Base-by-base conservation (phyloP, 2,888 invertebrate genomes). In the Cremastobaeus sp. region DNA sequence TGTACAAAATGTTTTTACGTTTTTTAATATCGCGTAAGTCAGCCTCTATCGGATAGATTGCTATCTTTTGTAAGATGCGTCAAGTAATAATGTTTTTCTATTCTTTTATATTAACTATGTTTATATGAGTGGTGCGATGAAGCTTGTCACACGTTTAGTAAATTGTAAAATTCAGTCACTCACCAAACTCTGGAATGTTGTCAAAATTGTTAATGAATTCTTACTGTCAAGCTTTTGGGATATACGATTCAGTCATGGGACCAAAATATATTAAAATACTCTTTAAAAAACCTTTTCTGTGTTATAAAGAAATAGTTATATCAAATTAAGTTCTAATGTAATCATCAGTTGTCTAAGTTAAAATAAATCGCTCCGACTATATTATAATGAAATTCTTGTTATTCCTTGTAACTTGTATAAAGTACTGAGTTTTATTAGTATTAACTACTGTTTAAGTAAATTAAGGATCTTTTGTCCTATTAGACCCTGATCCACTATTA, bases 341-440 rank as follows among this genome's bases (percentile, higher is more conserved):
- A 79, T 80, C 78, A 82, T 80, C 73, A 76, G 72, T 76, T 76
- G 68, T 70, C 59, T 74, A 77, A 74, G 74, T 73, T 76, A 76
- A 77, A 72, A 71, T 77, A 75, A 74, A 75, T 62, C 60, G 73
- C 77, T 78, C 68, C 74, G 71, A 75, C 73, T 76, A n/a, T n/a
- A 79, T 76, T 80, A 82, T 79, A 80, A 83, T 84, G n/a, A 84
- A 78, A 82, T 37, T 54, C 83, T 87, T 87, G 87, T 87, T 87
- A 87, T 87, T 84, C 83, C 84, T 86, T 87, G 84, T 84, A 87
- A 85, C 82, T 84, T 87, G 87, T 87, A 87, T 87, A 87, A 87
- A 87, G 87, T 87, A 87, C 87, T 87, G 86, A 87, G 84, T 87
- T 87, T 87, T 86, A 87, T 86, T 85, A 84, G 84, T 84, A 84